Base-by-base conservation (phyloP, 1,140 invertebrate species). In the Rhagoletis pomonella region DNA sequence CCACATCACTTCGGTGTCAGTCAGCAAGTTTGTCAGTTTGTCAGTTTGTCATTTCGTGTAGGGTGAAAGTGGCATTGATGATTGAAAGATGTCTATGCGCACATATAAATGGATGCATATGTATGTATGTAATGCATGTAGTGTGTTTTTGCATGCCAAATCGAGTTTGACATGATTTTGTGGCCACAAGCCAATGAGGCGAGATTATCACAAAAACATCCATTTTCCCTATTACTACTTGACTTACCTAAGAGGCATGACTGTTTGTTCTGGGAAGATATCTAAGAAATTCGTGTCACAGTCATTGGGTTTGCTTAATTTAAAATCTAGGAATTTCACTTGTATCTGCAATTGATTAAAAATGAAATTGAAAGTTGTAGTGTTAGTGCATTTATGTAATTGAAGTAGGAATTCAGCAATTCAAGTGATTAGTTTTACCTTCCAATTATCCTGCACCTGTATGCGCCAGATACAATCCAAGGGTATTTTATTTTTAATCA, bases 381-480 rank as follows among this genome's bases (percentile, higher is more conserved):
- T n/a, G n/a, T n/a, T n/a, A n/a, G n/a, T n/a, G n/a, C n/a, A n/a
- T n/a, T n/a, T n/a, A n/a, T n/a, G n/a, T n/a, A n/a, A n/a, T n/a
- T n/a, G n/a, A n/a, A n/a, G n/a, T n/a, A n/a, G n/a, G n/a, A n/a
- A n/a, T n/a, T n/a, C n/a, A n/a, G n/a, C n/a, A n/a, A n/a, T n/a
- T n/a, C n/a, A n/a, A n/a, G n/a, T 4, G 64, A 65, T 87, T 44
- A 12, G 62, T 47, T 90, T 93, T 94, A 97, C 96, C 95, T 95
- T 96, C 94, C 95, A 96, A 12, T 94, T 94, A 6, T 94, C 91
- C 85, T 94, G 93, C 0, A 97, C 96, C 9, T 93, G 94, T 64
- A 98, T 96, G 87, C 95, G 94, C 97, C 97, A 98, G 90, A 97
- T 96, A 91, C 97, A 98, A 90, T 98, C 97, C 7, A 97, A 90